Evolutionary conservation across 2,888 invertebrate genomes (phyloP).

Genomic region (Pomacea canaliculata): DNA sequence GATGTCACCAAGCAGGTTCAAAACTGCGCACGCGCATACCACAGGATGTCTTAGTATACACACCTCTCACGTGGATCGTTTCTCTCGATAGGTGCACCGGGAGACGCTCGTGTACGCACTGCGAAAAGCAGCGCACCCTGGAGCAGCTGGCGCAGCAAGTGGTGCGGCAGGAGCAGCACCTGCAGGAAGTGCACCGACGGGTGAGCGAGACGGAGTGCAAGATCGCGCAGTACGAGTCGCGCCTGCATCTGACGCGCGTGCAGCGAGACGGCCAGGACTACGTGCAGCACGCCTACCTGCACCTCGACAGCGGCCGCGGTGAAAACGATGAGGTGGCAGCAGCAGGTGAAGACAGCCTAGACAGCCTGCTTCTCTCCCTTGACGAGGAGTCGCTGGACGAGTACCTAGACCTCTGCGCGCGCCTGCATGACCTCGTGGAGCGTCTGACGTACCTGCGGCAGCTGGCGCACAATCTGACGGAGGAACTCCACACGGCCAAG

Average conservation of each 20-base stretch:
- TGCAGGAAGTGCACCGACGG: constrained; percentile 71
- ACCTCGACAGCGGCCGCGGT: constrained; percentile 50
- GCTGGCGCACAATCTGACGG: neutral
- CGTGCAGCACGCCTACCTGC: constrained; percentile 55
- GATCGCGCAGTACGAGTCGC: constrained; percentile 76
- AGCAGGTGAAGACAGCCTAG: constrained; percentile 45
- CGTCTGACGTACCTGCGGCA: constrained; percentile 12
- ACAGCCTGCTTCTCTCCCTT: constrained; percentile 14
- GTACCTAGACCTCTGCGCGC: constrained; percentile 19
- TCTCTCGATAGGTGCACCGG: neutral
- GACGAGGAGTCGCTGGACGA: constrained; percentile 23
- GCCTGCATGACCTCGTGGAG: constrained; percentile 13
- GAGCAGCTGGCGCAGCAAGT: constrained; percentile 72
- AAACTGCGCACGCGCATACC: too few species aligned
- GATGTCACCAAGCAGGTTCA: too few species aligned
- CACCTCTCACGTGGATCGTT: neutral
- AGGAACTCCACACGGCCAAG: constrained; percentile 15
- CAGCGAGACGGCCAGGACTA: constrained; percentile 53
- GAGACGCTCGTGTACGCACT: neutral
- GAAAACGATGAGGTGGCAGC: neutral
- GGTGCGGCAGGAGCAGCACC: constrained; percentile 76
- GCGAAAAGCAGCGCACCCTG: constrained; percentile 46
- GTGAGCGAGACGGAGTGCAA: constrained; percentile 80
- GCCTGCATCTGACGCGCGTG: constrained; percentile 41
- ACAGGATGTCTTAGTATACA: too few species aligned